Percentiles rank a stretch among this genome's conserved stretches.
These are phyloP conservation scores for Urosaurus nigricauda DNA, from an alignment of 2,797 vertebrate genomes.

Conservation along the genomic window DNA sequence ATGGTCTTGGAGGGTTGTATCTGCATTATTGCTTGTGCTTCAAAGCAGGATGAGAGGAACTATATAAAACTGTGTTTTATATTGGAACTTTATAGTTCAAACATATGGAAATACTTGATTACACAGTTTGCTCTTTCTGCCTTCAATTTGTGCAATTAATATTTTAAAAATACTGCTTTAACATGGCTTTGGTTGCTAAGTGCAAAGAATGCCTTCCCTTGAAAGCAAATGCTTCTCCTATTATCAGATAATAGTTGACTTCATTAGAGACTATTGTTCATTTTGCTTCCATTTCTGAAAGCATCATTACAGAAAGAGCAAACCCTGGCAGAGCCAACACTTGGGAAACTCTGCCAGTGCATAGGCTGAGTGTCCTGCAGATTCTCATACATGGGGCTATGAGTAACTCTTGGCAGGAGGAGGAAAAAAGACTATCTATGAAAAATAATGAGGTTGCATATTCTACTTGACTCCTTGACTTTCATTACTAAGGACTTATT, in stretches of 20 bases:
- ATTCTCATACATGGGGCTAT: conserved; percentile 32
- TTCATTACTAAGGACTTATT: not conserved
- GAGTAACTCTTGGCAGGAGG: conserved; percentile 25
- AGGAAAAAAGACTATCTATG: not conserved
- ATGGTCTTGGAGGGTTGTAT: not conserved
- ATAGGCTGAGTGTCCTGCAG: conserved; percentile 4
- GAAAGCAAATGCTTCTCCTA: not conserved
- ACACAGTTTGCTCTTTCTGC: not conserved
- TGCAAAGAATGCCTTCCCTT: conserved; percentile 5
- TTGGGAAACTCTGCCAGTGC: not conserved
- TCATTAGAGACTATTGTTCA: conserved; percentile 19
- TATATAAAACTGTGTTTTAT: not conserved
- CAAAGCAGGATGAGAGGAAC: not conserved
- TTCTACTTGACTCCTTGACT: not conserved
- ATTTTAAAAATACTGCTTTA: conserved; percentile 32
- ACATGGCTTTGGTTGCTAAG: conserved; percentile 4
- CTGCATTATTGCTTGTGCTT: not conserved
- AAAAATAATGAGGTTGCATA: not conserved
- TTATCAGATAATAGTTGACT: conserved; percentile 36
- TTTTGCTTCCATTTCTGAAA: conserved; percentile 43
- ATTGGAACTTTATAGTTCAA: not conserved
- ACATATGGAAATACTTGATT: conserved; percentile 12
- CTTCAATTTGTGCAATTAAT: conserved; percentile 7
- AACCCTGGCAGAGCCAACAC: not conserved
- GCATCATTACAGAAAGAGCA: conserved; percentile 18